Evolutionary conservation across 2,113 vertebrate species (phyloP).

Genomic region (Elanus axillaris): DNA sequence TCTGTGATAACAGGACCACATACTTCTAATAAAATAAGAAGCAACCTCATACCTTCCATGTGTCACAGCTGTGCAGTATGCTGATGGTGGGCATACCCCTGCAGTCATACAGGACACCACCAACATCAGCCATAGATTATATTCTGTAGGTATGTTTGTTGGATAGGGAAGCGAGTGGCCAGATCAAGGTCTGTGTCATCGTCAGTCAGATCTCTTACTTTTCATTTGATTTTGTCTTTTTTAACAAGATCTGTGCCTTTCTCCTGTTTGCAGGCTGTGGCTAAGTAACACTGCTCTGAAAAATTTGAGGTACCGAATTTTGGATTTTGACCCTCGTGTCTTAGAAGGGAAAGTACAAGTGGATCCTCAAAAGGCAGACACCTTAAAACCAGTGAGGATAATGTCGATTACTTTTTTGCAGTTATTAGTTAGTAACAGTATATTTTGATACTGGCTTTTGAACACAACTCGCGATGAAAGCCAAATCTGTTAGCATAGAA

Average conservation of each 20-base stretch:
- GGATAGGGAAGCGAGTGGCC: not conserved
- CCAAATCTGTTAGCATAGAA: not conserved
- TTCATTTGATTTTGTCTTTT: not conserved
- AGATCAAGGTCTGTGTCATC: not conserved
- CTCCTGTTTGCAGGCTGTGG: constrained; percentile 79
- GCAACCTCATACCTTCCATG: fast-evolving
- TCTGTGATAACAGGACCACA: not conserved
- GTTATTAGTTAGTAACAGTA: not conserved
- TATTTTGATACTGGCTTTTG: not conserved
- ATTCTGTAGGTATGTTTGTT: not conserved
- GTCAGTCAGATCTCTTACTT: not conserved
- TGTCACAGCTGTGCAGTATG: not conserved
- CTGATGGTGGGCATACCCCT: not conserved
- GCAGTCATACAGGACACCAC: not conserved
- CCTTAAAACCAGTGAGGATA: constrained; percentile 83
- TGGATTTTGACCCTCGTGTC: constrained; percentile 83
- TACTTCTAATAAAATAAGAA: not conserved
- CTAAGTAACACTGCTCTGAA: constrained; percentile 78
- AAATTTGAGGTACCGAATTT: constrained; percentile 81
- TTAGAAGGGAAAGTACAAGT: constrained; percentile 83
- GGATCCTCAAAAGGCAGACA: constrained; percentile 74
- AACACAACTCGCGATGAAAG: not conserved
- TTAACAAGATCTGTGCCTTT: not conserved
- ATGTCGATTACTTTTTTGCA: not conserved
- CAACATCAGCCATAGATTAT: fast-evolving